Percentiles rank a stretch among this genome's conserved stretches.
Conservation (phyloP, 2,797 vertebrate genomes). For the Betta splendens region DNA sequence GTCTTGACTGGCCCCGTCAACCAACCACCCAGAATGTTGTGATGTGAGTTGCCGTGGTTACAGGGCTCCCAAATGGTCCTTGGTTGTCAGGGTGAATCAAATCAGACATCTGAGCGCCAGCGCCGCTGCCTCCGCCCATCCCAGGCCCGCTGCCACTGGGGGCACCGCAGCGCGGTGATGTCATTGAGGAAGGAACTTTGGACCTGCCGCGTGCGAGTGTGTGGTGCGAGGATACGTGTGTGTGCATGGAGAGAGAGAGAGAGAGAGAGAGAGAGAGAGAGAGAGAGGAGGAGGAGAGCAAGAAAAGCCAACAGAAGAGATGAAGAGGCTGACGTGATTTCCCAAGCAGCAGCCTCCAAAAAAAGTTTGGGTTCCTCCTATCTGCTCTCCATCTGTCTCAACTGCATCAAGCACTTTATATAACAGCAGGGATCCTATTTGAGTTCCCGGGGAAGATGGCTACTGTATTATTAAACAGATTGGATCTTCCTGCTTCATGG, state of each 20-base stretch:
- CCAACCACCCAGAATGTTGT: slow-evolving; percentile 73
- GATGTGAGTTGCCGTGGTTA: slow-evolving; percentile 78
- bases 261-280: background rate
- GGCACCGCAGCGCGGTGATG: slow-evolving; percentile 63
- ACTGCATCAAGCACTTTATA: slow-evolving; percentile 21
- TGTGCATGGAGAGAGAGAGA: slow-evolving; percentile 6
- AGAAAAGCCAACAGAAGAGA: slow-evolving; percentile 15
- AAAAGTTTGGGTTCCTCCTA: slow-evolving; percentile 28
- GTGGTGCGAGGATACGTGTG: slow-evolving; percentile 21
- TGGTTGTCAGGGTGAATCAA: slow-evolving; percentile 77
- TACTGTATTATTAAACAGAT: slow-evolving; percentile 13
- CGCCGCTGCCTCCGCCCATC: slow-evolving; percentile 44
- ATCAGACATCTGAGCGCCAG: slow-evolving; percentile 66
- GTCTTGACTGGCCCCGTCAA: slow-evolving; percentile 58
- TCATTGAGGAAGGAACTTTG: slow-evolving; percentile 61
- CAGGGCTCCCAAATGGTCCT: slow-evolving; percentile 74
- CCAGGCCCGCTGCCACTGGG: slow-evolving; percentile 44
- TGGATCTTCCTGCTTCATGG: slow-evolving; percentile 1
- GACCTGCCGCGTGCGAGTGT: slow-evolving; percentile 26
- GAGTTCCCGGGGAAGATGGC: slow-evolving; percentile 12
- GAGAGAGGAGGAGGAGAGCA: background rate
- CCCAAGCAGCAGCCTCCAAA: slow-evolving; percentile 25
- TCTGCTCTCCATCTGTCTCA: slow-evolving; percentile 33
- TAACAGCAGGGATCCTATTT: slow-evolving; percentile 16
- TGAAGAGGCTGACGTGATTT: slow-evolving; percentile 41